A percentile compares a stretch with the other conserved stretches of the same genome.
These are phyloP conservation scores for Allophyes oxyacanthae DNA, from an alignment of 2,888 invertebrate species.

Conservation along the genomic window DNA sequence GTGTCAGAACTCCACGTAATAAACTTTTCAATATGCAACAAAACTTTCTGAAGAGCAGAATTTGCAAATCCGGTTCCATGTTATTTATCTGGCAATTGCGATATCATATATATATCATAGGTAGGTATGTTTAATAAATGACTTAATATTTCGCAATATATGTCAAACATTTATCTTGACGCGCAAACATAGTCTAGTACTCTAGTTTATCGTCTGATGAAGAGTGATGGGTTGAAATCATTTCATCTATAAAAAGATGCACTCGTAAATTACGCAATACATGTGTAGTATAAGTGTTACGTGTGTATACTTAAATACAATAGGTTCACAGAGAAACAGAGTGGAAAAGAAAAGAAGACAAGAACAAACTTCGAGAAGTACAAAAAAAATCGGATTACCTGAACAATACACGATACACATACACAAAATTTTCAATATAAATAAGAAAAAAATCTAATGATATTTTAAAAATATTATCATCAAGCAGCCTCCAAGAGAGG, in stretches of 20 bases:
- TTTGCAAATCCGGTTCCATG: no score
- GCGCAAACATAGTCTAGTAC: slow-evolving; percentile 43
- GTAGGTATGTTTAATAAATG: slow-evolving; percentile 27
- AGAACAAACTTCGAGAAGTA: no score
- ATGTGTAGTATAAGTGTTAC: slow-evolving; percentile 11
- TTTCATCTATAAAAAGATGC: slow-evolving; percentile 26
- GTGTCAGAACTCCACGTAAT: neutral
- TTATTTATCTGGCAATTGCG: no score
- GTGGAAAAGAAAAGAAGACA: no score
- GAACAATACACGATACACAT: no score
- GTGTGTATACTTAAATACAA: neutral
- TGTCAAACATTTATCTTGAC: slow-evolving; percentile 49
- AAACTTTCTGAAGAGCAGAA: neutral
- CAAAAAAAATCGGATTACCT: no score
- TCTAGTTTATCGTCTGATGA: slow-evolving; percentile 43
- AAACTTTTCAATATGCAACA: neutral
- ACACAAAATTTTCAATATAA: no score
- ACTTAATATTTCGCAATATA: slow-evolving; percentile 40
- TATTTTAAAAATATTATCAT: neutral
- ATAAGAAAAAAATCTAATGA: no score
- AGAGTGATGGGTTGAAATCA: slow-evolving; percentile 43
- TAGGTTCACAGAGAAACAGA: no score
- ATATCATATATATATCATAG: no score
- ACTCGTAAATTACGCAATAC: slow-evolving; percentile 7
- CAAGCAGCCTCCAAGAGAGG: slow-evolving; percentile 3